Percentiles rank a stretch among this genome's conserved stretches.
These are phyloP conservation scores for Cynocephalus volans DNA, from an alignment of 2,113 vertebrate genomes.

Conservation along the genomic window DNA sequence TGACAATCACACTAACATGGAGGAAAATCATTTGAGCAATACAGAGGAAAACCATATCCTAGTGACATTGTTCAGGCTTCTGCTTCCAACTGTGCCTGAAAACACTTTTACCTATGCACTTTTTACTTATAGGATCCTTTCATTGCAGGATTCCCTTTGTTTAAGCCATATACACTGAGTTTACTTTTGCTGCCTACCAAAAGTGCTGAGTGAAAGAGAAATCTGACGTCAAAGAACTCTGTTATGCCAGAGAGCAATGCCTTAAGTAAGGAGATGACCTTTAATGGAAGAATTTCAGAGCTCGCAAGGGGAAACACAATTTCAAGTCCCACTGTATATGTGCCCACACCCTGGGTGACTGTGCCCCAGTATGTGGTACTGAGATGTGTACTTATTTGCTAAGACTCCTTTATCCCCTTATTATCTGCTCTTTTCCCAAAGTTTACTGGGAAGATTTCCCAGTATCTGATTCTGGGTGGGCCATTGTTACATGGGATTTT, in stretches of 20 bases:
- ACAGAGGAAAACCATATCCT: not conserved
- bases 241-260: not conserved
- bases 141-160: not conserved
- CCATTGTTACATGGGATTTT: not conserved
- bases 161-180: not conserved
- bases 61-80: not conserved
- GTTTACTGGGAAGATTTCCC: not conserved
- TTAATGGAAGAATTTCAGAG: not conserved
- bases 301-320: not conserved
- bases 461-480: not conserved
- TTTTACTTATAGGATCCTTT: not conserved
- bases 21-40: not conserved
- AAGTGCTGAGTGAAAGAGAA: not conserved
- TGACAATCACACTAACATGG: not conserved
- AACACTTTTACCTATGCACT: not conserved
- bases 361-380: not conserved
- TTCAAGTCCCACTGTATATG: not conserved
- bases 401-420: not conserved
- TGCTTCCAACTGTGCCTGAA: not conserved
- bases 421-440: not conserved
- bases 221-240: not conserved
- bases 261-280: not conserved
- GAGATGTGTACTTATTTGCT: not conserved
- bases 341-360: not conserved
- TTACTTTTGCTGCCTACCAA: not conserved